Base-by-base conservation (phyloP, 2,797 vertebrate species). In the Falco rusticolus region DNA sequence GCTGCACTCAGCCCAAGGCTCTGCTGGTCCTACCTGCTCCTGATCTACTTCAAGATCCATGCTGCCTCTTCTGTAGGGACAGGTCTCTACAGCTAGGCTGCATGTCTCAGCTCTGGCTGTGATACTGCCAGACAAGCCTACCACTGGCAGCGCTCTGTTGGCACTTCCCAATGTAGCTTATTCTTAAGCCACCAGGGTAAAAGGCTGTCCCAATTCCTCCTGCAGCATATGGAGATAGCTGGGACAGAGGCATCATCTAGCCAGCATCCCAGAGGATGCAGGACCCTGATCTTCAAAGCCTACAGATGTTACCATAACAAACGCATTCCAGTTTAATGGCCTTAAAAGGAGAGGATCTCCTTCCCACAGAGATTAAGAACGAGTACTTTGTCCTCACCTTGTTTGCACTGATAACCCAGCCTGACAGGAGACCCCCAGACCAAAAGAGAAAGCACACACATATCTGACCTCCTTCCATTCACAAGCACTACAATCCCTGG, bases 381-480 rank as follows among this genome's bases (percentile, higher is more conserved):
- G 51, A 63, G 61, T 54, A 92, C 50, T 71, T 53, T 37, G 63
- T 63, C 64, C 77, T 71, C 68, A 14, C 31, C 83, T 17, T 5
- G 43, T 15, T 9, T 28, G 56, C 16, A 8, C 43, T 16, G 80
- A 86, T 78, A 91, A 70, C 43, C 61, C 65, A 1, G 45, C 1
- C 48, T 90, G 90, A 68, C 48, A 51, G 59, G 53, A 87, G 59
- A 75, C 8, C 37, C 22, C 6, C 7, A 72, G 71, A 72, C 5
- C 45, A 37, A 16, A 39, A 47, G 83, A n/a, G 80, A 86, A 91
- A 90, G 88, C 85, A 17, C 81, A 48, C 53, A 63, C 65, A 10
- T 1, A n/a, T 20, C 82, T 70, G 88, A 82, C 47, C 90, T 66
- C 54, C 76, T 57, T 84, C 83, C 85, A 86, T 91, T 91, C 96